These are phyloP conservation scores for Philaethria dido DNA, from an alignment of 2,888 invertebrate species.

Conservation along the genomic window DNA sequence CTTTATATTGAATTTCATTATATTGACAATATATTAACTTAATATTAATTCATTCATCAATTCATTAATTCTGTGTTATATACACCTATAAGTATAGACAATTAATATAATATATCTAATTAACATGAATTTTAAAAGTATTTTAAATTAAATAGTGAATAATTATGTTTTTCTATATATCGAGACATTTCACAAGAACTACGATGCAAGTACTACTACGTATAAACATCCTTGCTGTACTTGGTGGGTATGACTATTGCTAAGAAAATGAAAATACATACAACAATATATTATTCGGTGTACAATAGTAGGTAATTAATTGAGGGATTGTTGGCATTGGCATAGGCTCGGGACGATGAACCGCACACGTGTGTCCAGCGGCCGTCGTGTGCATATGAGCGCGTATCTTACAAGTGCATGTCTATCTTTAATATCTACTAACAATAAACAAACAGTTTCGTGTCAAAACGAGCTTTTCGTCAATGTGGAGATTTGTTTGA, in stretches of 20 bases:
- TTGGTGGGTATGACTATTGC: too few relatives aligned
- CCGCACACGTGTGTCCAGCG: constrained; percentile 53
- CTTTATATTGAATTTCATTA: constrained; percentile 43
- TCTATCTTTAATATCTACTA: constrained; percentile 32
- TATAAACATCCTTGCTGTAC: too few relatives aligned
- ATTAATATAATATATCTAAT: too few relatives aligned
- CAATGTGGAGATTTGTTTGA: constrained; percentile 20
- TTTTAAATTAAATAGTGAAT: too few relatives aligned
- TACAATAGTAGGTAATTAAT: constrained; percentile 47
- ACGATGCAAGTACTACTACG: too few relatives aligned
- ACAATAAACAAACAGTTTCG: constrained; percentile 36
- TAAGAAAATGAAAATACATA: too few relatives aligned
- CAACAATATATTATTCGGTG: constrained; percentile 41
- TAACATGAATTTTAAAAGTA: too few relatives aligned
- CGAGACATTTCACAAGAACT: too few relatives aligned
- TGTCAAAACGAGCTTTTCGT: constrained; percentile 19
- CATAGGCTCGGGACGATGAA: constrained; percentile 73
- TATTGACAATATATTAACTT: not conserved
- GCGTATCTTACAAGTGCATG: constrained; percentile 28
- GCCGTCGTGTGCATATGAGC: constrained; percentile 33
- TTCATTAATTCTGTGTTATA: too few relatives aligned
- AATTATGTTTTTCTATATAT: too few relatives aligned
- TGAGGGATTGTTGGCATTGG: constrained; percentile 68
- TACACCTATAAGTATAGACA: too few relatives aligned
- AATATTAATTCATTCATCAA: too few relatives aligned